A percentile compares a stretch with the other conserved stretches of the same genome.
These are phyloP conservation scores for Centruroides vittatus DNA, from an alignment of 1,140 invertebrate genomes.

Conservation along the genomic window DNA sequence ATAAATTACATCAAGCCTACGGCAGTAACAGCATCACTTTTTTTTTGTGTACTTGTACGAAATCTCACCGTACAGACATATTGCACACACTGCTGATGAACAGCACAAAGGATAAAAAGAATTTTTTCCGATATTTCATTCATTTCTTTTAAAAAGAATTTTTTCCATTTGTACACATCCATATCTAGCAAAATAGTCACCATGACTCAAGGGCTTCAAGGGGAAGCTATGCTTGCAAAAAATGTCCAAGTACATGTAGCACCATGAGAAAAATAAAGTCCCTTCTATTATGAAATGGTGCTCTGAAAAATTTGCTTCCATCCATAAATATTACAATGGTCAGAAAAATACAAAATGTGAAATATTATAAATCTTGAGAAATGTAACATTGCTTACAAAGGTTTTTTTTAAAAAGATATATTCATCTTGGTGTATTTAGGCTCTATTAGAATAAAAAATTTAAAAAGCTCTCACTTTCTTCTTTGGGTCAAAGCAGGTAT, in stretches of 20 bases:
- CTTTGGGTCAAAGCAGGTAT: too few relatives aligned
- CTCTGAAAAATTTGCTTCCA: neutral
- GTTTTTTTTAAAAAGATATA: constrained; percentile 2
- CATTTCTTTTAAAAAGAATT: neutral
- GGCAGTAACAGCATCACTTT: too few relatives aligned
- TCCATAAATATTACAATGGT: neutral
- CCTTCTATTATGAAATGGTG: neutral
- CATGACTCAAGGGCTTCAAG: neutral
- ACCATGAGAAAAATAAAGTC: neutral
- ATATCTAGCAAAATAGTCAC: neutral
- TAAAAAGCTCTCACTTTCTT: neutral
- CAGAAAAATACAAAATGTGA: constrained; percentile 2
- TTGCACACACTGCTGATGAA: neutral
- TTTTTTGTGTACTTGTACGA: too few relatives aligned
- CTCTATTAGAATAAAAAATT: neutral
- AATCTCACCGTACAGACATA: neutral
- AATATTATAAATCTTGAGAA: constrained; percentile 4
- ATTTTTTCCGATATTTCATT: neutral
- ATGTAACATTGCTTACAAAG: constrained; percentile 3
- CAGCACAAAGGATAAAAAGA: neutral
- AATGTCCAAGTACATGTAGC: neutral
- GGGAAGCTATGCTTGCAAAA: neutral
- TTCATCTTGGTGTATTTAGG: neutral
- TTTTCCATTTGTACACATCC: neutral
- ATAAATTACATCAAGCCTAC: too few relatives aligned